Evolutionary conservation across 2,797 vertebrate genomes (phyloP).

Genomic region (Leucoraja ocellata): DNA sequence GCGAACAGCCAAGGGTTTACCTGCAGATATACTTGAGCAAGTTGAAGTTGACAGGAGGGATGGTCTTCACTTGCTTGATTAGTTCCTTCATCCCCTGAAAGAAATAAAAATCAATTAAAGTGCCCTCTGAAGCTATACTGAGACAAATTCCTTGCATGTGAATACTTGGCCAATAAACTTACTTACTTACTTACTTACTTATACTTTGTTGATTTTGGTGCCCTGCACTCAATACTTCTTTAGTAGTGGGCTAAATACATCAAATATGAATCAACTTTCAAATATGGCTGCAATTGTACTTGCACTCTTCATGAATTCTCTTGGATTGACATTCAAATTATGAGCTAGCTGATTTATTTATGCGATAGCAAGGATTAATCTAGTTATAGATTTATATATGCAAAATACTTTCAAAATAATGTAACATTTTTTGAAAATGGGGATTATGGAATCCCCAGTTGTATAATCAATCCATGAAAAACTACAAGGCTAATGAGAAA

Average conservation of each 20-base stretch:
- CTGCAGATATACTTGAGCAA: conserved; percentile 95
- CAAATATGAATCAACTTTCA: neutral
- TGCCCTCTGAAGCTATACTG: neutral
- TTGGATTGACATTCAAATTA: neutral
- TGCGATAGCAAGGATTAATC: neutral
- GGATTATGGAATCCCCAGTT: neutral
- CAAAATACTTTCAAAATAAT: neutral
- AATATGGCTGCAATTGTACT: neutral
- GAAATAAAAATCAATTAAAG: neutral
- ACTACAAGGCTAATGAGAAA: neutral
- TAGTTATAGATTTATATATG: neutral
- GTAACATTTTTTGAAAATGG: neutral
- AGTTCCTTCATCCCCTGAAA: conserved; percentile 81
- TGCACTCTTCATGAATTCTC: neutral
- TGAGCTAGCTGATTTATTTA: neutral
- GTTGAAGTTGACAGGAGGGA: conserved; percentile 90
- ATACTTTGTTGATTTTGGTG: neutral
- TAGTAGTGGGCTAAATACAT: neutral
- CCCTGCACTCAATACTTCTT: neutral
- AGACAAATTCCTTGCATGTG: no score
- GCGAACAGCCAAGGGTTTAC: conserved; percentile 54
- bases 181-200: no score
- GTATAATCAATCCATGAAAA: neutral
- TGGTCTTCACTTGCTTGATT: conserved; percentile 75
- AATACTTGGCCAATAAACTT: no score